Percentiles rank a stretch among this genome's conserved stretches.
Evolutionary conservation across 2,888 invertebrate genomes (phyloP).

Genomic region (Nomada fucata): DNA sequence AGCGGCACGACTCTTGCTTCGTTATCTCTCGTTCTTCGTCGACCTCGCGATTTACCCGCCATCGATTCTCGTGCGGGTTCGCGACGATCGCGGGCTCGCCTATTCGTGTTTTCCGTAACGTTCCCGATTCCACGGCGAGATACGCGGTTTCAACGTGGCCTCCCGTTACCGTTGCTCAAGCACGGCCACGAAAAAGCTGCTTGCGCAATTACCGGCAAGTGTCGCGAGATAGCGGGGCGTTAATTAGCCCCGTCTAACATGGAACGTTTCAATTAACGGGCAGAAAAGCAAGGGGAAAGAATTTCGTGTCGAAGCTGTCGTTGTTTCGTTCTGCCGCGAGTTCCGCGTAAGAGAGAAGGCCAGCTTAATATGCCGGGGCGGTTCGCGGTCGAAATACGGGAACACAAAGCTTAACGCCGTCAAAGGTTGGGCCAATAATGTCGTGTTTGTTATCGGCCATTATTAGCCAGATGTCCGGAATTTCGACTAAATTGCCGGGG

Average conservation of each 20-base stretch:
- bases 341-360: neutral
- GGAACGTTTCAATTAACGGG: slow-evolving; percentile 50
- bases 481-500: slow-evolving; percentile 53
- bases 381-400: slow-evolving; percentile 34
- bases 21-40: slow-evolving; percentile 25
- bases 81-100: neutral
- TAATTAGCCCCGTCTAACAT: slow-evolving; percentile 48
- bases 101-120: slow-evolving; percentile 23
- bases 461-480: slow-evolving; percentile 60
- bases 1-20: slow-evolving; percentile 19
- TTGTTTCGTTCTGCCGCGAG: neutral
- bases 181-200: slow-evolving; percentile 37
- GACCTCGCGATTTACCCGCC: slow-evolving; percentile 23
- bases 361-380: slow-evolving; percentile 28
- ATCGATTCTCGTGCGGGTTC: slow-evolving; percentile 36
- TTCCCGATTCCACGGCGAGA: slow-evolving; percentile 34
- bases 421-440: slow-evolving; percentile 59
- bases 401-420: slow-evolving; percentile 49
- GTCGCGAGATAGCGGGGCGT: slow-evolving; percentile 32
- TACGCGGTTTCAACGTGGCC: slow-evolving; percentile 3
- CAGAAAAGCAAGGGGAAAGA: slow-evolving; percentile 21
- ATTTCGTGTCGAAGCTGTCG: slow-evolving; percentile 21
- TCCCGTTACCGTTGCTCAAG: slow-evolving; percentile 40
- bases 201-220: slow-evolving; percentile 45
- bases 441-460: slow-evolving; percentile 58